Evolutionary conservation across 1,140 invertebrate genomes (phyloP).

Genomic region (Gerris buenoi): DNA sequence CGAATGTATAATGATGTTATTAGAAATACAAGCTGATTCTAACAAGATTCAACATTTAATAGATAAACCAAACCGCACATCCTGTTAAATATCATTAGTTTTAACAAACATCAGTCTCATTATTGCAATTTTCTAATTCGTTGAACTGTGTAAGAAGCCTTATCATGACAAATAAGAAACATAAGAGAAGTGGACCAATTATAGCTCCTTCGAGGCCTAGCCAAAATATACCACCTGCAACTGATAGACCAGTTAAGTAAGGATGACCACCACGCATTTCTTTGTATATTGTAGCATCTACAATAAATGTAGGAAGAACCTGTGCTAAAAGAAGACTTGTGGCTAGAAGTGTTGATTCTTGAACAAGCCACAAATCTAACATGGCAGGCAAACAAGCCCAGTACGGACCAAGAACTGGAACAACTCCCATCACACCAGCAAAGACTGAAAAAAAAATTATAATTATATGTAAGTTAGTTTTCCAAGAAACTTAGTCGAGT

Average conservation of each 20-base stretch:
- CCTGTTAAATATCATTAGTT: too few species aligned
- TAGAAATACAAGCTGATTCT: too few species aligned
- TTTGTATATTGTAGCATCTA: slow-evolving; percentile 88
- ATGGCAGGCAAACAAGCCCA: slow-evolving; percentile 85
- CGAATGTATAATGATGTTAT: too few species aligned
- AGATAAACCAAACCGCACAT: too few species aligned
- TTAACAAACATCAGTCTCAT: too few species aligned
- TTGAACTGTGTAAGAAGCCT: not conserved
- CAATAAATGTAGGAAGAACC: slow-evolving; percentile 74
- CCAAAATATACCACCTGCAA: slow-evolving; percentile 96
- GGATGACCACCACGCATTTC: slow-evolving; percentile 97
- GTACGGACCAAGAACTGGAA: slow-evolving; percentile 88
- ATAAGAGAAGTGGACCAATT: slow-evolving; percentile 84
- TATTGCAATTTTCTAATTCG: not conserved
- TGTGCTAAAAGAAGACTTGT: slow-evolving; percentile 68
- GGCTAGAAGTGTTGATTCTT: slow-evolving; percentile 54
- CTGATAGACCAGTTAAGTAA: slow-evolving; percentile 92
- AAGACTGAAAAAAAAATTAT: slow-evolving; percentile 54
- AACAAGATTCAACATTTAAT: too few species aligned
- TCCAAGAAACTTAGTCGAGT: too few species aligned
- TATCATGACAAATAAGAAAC: slow-evolving; percentile 63
- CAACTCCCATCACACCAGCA: slow-evolving; percentile 79
- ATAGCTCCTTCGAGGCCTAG: slow-evolving; percentile 91
- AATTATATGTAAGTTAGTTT: too few species aligned
- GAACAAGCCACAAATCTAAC: slow-evolving; percentile 83